phyloP scores from a whole-genome alignment of 2,888 invertebrate species.

The Apotomis capreana region DNA sequence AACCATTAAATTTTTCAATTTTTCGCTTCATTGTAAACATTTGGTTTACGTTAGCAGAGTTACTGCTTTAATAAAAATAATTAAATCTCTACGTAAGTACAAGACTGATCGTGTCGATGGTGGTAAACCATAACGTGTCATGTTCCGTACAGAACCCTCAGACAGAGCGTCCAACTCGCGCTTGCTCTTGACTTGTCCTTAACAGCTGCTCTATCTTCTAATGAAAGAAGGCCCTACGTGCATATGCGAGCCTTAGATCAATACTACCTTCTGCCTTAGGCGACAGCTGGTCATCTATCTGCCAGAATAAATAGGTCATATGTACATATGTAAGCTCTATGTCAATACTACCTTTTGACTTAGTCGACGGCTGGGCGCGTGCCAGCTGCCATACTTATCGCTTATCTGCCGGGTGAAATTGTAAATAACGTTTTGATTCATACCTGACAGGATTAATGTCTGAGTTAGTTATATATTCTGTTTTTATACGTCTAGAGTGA shows the following conservation, averaged over 20 bases:
- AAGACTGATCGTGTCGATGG: too few species aligned
- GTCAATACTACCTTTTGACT: too few species aligned
- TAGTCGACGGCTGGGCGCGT: conserved; percentile 6
- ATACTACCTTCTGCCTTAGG: neutral
- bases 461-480: neutral
- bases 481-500: too few species aligned
- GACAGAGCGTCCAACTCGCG: neutral
- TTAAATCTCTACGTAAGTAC: too few species aligned
- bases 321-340: too few species aligned
- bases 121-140: too few species aligned
- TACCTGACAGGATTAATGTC: neutral
- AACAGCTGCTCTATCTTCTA: neutral
- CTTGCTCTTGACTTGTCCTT: neutral
- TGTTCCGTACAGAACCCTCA: neutral
- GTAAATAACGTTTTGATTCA: neutral
- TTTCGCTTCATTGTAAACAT: too few species aligned
- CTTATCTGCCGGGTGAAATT: neutral
- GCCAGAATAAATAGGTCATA: neutral
- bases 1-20: too few species aligned
- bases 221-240: neutral
- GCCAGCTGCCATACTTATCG: conserved; percentile 6
- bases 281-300: conserved; percentile 2
- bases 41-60: too few species aligned
- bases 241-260: neutral
- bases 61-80: too few species aligned